Percentiles rank a stretch among this genome's conserved stretches.
phyloP scores from a whole-genome alignment of 2,797 vertebrate species.

The Lagorchestes hirsutus region DNA sequence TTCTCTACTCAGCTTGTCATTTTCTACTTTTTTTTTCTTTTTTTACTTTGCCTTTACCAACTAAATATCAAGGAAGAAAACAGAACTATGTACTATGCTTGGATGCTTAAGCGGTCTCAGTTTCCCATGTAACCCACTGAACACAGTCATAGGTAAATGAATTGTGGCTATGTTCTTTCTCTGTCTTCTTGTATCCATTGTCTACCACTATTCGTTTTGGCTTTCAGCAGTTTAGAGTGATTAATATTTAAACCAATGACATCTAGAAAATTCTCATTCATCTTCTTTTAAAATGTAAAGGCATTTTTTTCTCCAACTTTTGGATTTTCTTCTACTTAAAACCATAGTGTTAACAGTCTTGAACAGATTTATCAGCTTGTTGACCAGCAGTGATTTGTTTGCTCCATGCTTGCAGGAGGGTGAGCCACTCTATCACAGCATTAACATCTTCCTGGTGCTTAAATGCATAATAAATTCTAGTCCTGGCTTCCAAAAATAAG shows the following conservation, averaged over 20 bases:
- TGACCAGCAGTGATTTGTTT: not conserved
- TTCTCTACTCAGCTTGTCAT: not conserved
- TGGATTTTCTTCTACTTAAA: not conserved
- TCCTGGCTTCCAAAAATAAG: conserved; percentile 32
- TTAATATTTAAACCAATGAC: conserved; percentile 39
- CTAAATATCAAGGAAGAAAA: not conserved
- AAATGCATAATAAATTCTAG: conserved; percentile 35
- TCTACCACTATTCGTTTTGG: conserved; percentile 8
- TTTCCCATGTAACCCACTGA: not conserved
- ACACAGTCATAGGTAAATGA: not conserved
- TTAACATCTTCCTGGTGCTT: not conserved
- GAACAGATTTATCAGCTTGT: not conserved
- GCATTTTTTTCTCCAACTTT: not conserved
- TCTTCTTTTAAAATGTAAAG: not conserved
- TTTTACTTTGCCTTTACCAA: not conserved
- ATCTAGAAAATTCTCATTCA: not conserved
- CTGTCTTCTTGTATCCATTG: not conserved
- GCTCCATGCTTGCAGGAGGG: not conserved
- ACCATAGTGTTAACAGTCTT: not conserved
- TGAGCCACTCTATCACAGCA: not conserved
- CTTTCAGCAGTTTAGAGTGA: conserved; percentile 16
- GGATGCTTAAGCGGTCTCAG: not conserved
- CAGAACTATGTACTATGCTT: not conserved
- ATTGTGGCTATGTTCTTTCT: not conserved
- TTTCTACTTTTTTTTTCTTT: not conserved